Percentiles rank a stretch among this genome's conserved stretches.
These are phyloP conservation scores for Hyperoplus lanceolatus DNA, from an alignment of 2,797 vertebrate genomes.

Conservation along the genomic window DNA sequence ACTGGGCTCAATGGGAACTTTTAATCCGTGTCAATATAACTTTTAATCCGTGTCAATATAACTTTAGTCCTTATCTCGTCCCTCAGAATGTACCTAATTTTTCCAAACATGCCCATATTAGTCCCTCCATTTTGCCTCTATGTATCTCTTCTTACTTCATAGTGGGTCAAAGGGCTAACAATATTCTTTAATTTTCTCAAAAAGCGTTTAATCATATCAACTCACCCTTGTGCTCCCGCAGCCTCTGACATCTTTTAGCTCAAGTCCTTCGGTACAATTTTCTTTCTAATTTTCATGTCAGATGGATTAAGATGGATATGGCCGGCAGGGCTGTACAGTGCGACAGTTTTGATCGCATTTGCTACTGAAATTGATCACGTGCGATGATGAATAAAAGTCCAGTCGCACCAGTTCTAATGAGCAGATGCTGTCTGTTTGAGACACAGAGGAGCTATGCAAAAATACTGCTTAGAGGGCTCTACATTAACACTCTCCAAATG, in stretches of 20 bases:
- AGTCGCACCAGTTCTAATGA: no score
- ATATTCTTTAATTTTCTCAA: slow-evolving; percentile 28
- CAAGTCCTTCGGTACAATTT: slow-evolving; percentile 20
- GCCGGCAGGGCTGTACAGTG: no score
- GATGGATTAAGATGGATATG: slow-evolving; percentile 6
- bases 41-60: background rate
- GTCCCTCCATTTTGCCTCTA: background rate
- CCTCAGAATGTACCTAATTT: background rate
- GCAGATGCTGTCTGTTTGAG: no score
- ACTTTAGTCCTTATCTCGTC: background rate
- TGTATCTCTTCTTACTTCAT: slow-evolving; percentile 16
- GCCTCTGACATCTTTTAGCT: slow-evolving; percentile 17
- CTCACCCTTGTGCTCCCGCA: background rate
- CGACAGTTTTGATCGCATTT: no score
- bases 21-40: background rate
- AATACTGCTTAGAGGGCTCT: no score
- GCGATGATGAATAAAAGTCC: no score
- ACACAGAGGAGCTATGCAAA: no score
- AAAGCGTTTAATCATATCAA: slow-evolving; percentile 11
- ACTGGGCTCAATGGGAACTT: background rate
- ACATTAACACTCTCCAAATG: no score
- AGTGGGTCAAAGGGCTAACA: slow-evolving; percentile 23
- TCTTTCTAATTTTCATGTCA: slow-evolving; percentile 24
- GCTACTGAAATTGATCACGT: no score
- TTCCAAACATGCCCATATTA: background rate